phyloP scores from a whole-genome alignment of 2,888 invertebrate genomes.

The Cataglyphis altisquamis region DNA sequence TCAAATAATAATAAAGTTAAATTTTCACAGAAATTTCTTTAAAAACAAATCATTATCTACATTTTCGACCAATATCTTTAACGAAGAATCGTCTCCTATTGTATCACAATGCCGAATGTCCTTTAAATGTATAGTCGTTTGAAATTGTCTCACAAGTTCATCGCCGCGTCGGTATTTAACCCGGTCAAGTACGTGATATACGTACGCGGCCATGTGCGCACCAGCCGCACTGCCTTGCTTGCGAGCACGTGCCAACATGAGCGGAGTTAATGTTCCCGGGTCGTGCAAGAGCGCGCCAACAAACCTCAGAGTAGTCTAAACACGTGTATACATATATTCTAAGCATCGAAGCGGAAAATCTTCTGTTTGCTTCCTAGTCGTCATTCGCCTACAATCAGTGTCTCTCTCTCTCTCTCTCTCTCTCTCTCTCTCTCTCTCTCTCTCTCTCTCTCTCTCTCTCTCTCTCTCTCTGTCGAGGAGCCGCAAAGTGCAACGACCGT shows the following conservation, averaged over 20 bases:
- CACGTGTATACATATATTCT: slow-evolving; percentile 15
- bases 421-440: neutral
- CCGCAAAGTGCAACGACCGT: slow-evolving; percentile 71
- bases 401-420: slow-evolving; percentile 14
- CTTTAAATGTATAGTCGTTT: neutral
- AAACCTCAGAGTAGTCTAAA: slow-evolving; percentile 32
- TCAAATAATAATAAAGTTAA: neutral
- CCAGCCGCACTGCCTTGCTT: slow-evolving; percentile 9
- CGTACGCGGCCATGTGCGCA: slow-evolving; percentile 42
- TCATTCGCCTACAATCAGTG: slow-evolving; percentile 39
- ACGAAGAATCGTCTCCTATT: neutral
- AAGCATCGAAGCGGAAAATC: slow-evolving; percentile 45
- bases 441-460: neutral
- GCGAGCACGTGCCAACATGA: slow-evolving; percentile 26
- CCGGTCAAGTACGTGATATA: slow-evolving; percentile 50
- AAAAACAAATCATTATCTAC: neutral
- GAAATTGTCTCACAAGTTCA: slow-evolving; percentile 42
- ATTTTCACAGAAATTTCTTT: slow-evolving; percentile 25
- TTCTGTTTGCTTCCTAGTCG: slow-evolving; percentile 16
- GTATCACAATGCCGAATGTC: neutral
- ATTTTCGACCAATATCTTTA: neutral
- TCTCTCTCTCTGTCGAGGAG: neutral
- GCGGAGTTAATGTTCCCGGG: neutral
- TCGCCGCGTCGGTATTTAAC: slow-evolving; percentile 39
- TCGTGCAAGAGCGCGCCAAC: slow-evolving; percentile 14